These are phyloP conservation scores for Halichoeres trimaculatus DNA, from an alignment of 2,113 vertebrate genomes.

Conservation along the genomic window DNA sequence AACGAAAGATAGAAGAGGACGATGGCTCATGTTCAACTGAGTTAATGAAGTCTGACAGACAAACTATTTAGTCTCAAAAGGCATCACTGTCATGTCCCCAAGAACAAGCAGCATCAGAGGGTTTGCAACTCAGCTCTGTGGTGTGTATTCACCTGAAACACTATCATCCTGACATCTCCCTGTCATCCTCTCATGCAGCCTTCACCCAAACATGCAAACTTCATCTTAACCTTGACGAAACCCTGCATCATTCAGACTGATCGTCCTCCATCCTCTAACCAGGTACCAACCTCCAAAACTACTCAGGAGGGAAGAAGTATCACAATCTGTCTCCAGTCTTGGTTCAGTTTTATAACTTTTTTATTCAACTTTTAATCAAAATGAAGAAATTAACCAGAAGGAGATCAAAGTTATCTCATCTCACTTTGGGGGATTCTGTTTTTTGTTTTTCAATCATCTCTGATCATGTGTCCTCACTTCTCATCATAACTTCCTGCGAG, in stretches of 20 bases:
- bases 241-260: background rate
- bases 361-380: conserved; percentile 12
- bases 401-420: conserved; percentile 45
- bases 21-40: background rate
- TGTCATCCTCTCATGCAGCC: conserved; percentile 21
- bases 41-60: background rate
- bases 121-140: conserved; percentile 9
- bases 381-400: conserved; percentile 42
- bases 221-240: conserved; percentile 9
- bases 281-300: background rate
- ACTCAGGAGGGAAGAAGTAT: fast-evolving
- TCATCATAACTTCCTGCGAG: conserved; percentile 54
- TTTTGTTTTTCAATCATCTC: conserved; percentile 57
- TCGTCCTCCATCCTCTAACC: conserved; percentile 10
- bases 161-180: conserved; percentile 12
- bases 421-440: conserved; percentile 31
- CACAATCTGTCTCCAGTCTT: background rate
- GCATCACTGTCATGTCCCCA: conserved; percentile 5
- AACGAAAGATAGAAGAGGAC: too few relatives aligned
- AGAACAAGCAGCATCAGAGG: conserved; percentile 10
- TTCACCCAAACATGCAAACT: conserved; percentile 23
- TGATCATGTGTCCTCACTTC: conserved; percentile 53
- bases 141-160: conserved; percentile 11
- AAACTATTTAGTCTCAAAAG: background rate
- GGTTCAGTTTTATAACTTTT: background rate